Evolutionary conservation across 2,113 vertebrate species (phyloP).

Genomic region (Hemiscyllium ocellatum): DNA sequence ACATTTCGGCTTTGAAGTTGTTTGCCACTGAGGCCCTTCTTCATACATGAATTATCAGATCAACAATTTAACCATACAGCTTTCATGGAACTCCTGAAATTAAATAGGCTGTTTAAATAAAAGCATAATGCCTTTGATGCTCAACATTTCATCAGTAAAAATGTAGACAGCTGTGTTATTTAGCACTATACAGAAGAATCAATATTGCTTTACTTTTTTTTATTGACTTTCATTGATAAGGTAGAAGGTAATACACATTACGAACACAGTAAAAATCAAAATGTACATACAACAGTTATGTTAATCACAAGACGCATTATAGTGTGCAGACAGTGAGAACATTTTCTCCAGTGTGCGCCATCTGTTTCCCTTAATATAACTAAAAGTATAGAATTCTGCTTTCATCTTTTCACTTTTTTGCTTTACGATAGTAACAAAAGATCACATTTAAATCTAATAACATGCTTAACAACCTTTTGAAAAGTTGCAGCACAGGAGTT

Average conservation of each 20-base stretch:
- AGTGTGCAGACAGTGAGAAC: conserved; percentile 33
- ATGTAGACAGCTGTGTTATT: background rate
- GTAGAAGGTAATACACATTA: conserved; percentile 24
- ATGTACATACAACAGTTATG: conserved; percentile 36
- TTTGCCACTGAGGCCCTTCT: background rate
- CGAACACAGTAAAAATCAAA: conserved; percentile 29
- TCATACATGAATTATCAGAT: background rate
- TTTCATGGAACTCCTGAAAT: background rate
- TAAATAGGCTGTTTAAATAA: background rate
- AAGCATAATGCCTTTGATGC: background rate
- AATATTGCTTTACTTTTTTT: conserved; percentile 21
- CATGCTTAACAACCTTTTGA: conserved; percentile 19
- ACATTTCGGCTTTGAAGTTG: background rate
- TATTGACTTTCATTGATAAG: conserved; percentile 24
- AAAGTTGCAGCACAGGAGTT: background rate
- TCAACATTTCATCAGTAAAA: background rate
- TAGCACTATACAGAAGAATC: background rate
- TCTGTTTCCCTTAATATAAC: conserved; percentile 34
- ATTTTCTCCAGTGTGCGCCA: conserved; percentile 32
- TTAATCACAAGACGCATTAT: conserved; percentile 33
- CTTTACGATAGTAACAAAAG: conserved; percentile 33
- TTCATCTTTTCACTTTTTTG: conserved; percentile 26
- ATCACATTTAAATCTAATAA: conserved; percentile 35
- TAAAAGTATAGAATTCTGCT: conserved; percentile 35
- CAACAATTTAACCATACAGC: background rate